Conservation (phyloP, 1,140 invertebrate genomes). For the Periplaneta americana region DNA sequence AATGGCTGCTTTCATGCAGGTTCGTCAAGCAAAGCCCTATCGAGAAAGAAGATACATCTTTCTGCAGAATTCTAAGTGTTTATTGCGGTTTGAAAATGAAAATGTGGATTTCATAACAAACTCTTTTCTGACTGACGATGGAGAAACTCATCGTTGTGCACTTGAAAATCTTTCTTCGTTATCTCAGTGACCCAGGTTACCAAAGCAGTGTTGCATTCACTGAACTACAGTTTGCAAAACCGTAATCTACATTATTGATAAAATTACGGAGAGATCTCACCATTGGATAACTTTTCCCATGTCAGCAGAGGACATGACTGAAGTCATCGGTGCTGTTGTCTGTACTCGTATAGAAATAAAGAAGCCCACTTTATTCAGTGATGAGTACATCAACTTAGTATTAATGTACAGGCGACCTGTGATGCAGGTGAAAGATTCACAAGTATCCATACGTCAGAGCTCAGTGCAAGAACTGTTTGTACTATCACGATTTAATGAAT, state of each 20-base stretch:
- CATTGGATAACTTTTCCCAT: no score
- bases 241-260: no score
- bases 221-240: no score
- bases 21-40: background rate
- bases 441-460: background rate
- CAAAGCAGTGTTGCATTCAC: no score
- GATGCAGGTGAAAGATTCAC: slow-evolving; percentile 2
- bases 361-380: background rate
- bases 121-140: background rate
- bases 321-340: no score
- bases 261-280: no score
- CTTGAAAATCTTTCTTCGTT: background rate
- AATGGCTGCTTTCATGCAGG: slow-evolving; percentile 6
- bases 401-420: slow-evolving; percentile 6
- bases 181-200: no score
- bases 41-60: background rate
- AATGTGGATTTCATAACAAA: background rate
- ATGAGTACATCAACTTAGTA: background rate
- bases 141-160: background rate
- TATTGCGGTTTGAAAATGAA: background rate
- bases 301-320: no score
- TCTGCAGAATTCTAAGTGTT: background rate
- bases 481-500: background rate
- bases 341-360: background rate
- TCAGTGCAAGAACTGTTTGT: background rate